Percentiles rank a stretch among this genome's conserved stretches.
Conservation (phyloP, 1,140 invertebrate genomes). For the Prorops nasuta region DNA sequence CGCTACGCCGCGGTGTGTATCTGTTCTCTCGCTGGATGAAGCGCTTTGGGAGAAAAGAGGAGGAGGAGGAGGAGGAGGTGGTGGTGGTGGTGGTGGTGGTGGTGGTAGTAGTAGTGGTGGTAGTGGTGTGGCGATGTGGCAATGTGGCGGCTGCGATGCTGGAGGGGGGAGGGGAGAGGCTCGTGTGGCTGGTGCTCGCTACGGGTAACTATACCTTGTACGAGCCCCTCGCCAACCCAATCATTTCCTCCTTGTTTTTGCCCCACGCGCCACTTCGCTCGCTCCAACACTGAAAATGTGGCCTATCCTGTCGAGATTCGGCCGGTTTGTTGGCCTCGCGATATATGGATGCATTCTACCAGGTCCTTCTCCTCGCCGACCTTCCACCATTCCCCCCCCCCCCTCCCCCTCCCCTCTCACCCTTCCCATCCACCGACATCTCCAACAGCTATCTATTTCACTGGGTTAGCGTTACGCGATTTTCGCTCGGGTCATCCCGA, state of each 20-base stretch:
- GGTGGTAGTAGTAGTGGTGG: too few species aligned
- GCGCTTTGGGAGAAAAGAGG: too few species aligned
- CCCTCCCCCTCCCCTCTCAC: conserved; percentile 10
- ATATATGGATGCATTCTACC: conserved; percentile 50
- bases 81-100: conserved; percentile 17
- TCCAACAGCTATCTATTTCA: conserved; percentile 44
- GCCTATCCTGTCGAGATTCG: conserved; percentile 49
- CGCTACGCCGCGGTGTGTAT: background rate
- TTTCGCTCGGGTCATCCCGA: background rate
- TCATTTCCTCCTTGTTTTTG: too few species aligned
- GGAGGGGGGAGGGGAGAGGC: too few species aligned
- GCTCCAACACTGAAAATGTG: conserved; percentile 46
- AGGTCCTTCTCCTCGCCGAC: conserved; percentile 14
- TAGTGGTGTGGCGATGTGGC: too few species aligned
- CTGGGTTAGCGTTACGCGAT: conserved; percentile 48
- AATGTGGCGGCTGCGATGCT: too few species aligned
- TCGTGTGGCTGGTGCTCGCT: conserved; percentile 23
- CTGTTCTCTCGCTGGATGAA: background rate
- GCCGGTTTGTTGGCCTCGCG: conserved; percentile 48
- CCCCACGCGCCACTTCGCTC: too few species aligned
- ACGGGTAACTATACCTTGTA: conserved; percentile 22
- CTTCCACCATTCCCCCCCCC: conserved; percentile 1
- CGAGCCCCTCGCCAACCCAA: too few species aligned
- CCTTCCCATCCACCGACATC: conserved; percentile 17
- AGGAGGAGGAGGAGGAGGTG: conserved; percentile 31